phyloP scores from a whole-genome alignment of 2,888 invertebrate genomes.

The Gastrophysa polygoni region DNA sequence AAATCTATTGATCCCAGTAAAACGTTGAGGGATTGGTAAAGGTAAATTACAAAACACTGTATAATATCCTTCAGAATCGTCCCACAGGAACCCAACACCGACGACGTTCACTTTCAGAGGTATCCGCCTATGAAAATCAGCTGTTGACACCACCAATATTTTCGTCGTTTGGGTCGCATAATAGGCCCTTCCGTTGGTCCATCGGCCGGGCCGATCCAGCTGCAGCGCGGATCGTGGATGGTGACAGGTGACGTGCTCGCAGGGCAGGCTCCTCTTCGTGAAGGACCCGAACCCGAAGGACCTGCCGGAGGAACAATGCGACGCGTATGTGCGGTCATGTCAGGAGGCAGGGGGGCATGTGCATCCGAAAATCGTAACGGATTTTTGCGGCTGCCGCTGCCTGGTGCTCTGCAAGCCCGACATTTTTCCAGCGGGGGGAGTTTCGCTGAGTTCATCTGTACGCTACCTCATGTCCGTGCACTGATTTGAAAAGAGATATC shows the following conservation, averaged over 20 bases:
- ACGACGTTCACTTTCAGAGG: too few species aligned
- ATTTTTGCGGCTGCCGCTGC: not conserved
- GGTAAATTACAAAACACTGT: too few species aligned
- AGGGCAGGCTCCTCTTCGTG: not conserved
- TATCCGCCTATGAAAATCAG: too few species aligned
- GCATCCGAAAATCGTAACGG: not conserved
- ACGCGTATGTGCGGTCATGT: not conserved
- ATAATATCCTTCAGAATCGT: too few species aligned
- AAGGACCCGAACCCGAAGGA: conserved; percentile 15
- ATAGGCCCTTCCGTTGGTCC: not conserved
- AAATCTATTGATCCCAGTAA: too few species aligned
- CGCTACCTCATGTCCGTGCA: too few species aligned
- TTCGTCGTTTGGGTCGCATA: not conserved
- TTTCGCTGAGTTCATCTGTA: too few species aligned
- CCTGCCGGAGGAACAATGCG: conserved; percentile 28
- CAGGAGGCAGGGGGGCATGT: not conserved
- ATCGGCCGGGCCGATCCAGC: conserved; percentile 21
- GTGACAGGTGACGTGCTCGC: conserved; percentile 33
- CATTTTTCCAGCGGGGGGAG: too few species aligned
- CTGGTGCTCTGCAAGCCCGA: not conserved
- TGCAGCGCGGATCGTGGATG: conserved; percentile 25
- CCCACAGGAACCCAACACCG: too few species aligned
- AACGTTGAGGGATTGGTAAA: too few species aligned
- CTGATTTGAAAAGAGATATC: too few species aligned
- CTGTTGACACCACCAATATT: not conserved